A percentile compares a stretch with the other conserved stretches of the same genome.
Conservation (phyloP, 2,797 vertebrate species). For the Phyllotis vaccarum region DNA sequence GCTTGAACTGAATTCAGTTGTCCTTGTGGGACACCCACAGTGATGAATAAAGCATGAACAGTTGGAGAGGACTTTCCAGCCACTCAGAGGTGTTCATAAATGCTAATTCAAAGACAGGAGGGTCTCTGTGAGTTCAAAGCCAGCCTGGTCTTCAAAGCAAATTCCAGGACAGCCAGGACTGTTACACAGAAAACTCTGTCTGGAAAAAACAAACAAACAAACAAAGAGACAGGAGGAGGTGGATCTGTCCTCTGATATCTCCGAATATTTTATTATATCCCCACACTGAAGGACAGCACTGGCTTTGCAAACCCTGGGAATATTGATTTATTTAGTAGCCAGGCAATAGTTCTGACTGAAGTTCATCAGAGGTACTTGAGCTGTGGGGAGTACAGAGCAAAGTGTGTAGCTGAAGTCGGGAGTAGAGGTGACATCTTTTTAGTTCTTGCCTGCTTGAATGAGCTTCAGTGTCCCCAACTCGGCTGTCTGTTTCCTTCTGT, state of each 20-base stretch:
- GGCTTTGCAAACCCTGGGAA: background rate
- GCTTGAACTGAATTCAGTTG: background rate
- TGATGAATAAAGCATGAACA: conserved; percentile 28
- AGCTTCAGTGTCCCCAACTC: background rate
- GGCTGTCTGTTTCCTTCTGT: background rate
- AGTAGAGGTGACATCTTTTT: background rate
- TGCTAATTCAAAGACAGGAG: background rate
- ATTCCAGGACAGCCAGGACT: too few relatives aligned
- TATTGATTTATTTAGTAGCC: background rate
- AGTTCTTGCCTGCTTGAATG: background rate
- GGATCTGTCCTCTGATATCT: too few relatives aligned
- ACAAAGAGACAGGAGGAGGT: too few relatives aligned
- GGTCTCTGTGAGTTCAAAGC: too few relatives aligned
- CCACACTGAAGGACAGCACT: background rate
- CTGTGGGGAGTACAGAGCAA: background rate
- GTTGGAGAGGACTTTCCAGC: background rate
- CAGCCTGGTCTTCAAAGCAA: too few relatives aligned
- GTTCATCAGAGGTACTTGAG: background rate
- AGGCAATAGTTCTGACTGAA: background rate
- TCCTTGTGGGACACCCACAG: background rate
- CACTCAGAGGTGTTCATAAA: background rate
- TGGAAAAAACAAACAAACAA: too few relatives aligned
- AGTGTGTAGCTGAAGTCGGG: background rate
- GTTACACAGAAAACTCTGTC: too few relatives aligned
- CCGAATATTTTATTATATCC: too few relatives aligned